Percentiles rank a stretch among this genome's conserved stretches.
These are phyloP conservation scores for Hemithea aestivaria DNA, from an alignment of 2,888 invertebrate species.

Conservation along the genomic window DNA sequence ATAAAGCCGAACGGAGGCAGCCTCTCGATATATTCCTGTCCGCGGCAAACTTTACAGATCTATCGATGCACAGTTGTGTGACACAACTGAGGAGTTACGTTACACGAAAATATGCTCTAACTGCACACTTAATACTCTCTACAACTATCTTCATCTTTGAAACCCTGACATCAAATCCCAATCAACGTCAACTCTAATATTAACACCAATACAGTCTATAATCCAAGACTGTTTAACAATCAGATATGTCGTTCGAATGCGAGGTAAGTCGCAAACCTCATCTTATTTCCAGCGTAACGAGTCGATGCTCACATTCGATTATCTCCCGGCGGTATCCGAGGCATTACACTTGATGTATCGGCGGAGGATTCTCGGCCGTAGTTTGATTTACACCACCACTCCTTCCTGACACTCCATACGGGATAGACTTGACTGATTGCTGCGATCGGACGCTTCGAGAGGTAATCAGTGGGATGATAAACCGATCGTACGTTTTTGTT, in stretches of 20 bases:
- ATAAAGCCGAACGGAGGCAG: constrained; percentile 78
- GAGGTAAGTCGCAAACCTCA: constrained; percentile 59
- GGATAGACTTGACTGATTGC: constrained; percentile 29
- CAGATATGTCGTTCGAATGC: constrained; percentile 48
- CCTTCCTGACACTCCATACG: constrained; percentile 71
- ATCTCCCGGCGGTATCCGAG: constrained; percentile 77
- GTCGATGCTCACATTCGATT: constrained; percentile 79
- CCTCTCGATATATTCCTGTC: constrained; percentile 79
- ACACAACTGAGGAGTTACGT: constrained; percentile 45
- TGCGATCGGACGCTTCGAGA: constrained; percentile 47
- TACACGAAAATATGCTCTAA: constrained; percentile 55
- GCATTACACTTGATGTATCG: constrained; percentile 78
- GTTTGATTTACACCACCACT: constrained; percentile 74
- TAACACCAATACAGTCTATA: constrained; percentile 40
- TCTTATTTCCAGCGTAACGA: constrained; percentile 77
- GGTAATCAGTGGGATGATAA: no score
- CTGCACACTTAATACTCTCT: constrained; percentile 4
- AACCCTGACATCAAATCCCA: neutral
- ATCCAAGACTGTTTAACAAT: constrained; percentile 30
- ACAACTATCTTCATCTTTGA: neutral
- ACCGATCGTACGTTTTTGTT: no score
- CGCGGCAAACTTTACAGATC: constrained; percentile 78
- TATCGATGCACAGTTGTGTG: constrained; percentile 57
- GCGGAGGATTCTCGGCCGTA: constrained; percentile 73
- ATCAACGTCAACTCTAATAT: neutral